Evolutionary conservation across 2,888 invertebrate species (phyloP).

Genomic region (Resseliella maxima): DNA sequence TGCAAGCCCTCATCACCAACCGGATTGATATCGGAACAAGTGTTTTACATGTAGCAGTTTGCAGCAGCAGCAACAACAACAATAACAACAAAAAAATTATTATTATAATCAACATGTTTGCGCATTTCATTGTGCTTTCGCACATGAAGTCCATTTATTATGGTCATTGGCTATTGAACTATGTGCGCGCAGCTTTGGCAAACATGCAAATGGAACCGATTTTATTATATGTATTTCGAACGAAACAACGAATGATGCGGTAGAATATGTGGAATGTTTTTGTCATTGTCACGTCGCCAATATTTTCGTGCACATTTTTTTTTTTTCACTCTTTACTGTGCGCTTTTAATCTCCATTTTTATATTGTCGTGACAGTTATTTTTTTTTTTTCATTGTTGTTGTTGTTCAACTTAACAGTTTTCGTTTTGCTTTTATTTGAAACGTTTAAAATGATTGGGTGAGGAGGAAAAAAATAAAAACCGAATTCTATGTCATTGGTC

Average conservation of each 20-base stretch:
- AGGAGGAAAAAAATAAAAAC: no score
- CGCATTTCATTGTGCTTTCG: neutral
- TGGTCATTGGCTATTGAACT: neutral
- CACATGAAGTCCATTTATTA: neutral
- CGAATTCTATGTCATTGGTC: neutral
- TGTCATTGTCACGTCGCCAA: slow-evolving; percentile 38
- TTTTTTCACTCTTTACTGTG: neutral
- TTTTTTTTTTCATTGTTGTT: neutral
- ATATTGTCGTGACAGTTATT: neutral
- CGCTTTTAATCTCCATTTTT: slow-evolving; percentile 1
- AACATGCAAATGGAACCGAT: neutral
- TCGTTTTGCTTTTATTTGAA: neutral
- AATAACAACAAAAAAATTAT: neutral
- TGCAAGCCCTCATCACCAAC: neutral
- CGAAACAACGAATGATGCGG: slow-evolving; percentile 12
- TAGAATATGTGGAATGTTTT: slow-evolving; percentile 32
- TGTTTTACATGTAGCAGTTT: neutral
- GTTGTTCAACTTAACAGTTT: no score
- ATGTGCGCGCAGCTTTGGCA: neutral
- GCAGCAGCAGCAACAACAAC: no score
- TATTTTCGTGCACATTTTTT: neutral
- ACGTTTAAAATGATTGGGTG: neutral
- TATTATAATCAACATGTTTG: neutral
- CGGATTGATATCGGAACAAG: neutral
- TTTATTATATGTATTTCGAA: neutral